Conservation (phyloP, 2,888 invertebrate species). For the Anthrax anthrax region DNA sequence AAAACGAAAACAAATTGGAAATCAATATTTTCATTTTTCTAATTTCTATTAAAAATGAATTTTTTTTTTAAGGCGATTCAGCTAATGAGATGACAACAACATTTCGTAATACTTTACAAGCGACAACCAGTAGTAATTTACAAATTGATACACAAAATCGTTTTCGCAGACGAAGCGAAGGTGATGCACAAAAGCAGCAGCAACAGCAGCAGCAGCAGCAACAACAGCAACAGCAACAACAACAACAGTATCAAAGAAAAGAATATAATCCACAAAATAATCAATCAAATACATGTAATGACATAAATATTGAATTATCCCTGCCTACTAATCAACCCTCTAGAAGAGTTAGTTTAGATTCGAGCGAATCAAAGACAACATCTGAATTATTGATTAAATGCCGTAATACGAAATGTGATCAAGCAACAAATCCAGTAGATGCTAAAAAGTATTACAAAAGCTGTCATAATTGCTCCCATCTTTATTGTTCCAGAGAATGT, state of each 20-base stretch:
- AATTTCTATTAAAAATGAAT: too few species aligned
- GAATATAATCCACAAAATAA: constrained; percentile 11
- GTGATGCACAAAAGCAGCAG: constrained; percentile 36
- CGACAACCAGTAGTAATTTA: constrained; percentile 18
- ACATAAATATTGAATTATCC: background rate
- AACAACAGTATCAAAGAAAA: constrained; percentile 7
- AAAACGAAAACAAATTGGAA: background rate
- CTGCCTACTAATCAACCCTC: constrained; percentile 14
- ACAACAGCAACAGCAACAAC: constrained; percentile 10
- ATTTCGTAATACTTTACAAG: constrained; percentile 19
- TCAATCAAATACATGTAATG: constrained; percentile 1
- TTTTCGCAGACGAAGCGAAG: constrained; percentile 47
- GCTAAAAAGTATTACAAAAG: constrained; percentile 77
- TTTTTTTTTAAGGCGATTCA: constrained; percentile 21
- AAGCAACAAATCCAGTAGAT: constrained; percentile 53
- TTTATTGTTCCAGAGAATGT: constrained; percentile 86
- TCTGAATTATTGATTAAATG: constrained; percentile 45
- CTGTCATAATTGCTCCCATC: constrained; percentile 88
- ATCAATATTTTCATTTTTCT: background rate
- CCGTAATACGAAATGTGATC: constrained; percentile 67
- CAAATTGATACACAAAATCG: constrained; percentile 25
- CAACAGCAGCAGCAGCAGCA: constrained; percentile 14
- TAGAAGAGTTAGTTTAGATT: constrained; percentile 50
- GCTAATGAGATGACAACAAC: constrained; percentile 21
- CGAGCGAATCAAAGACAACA: constrained; percentile 33